Base-by-base conservation (phyloP, 2,797 vertebrate species). In the Neomorphus geoffroyi region DNA sequence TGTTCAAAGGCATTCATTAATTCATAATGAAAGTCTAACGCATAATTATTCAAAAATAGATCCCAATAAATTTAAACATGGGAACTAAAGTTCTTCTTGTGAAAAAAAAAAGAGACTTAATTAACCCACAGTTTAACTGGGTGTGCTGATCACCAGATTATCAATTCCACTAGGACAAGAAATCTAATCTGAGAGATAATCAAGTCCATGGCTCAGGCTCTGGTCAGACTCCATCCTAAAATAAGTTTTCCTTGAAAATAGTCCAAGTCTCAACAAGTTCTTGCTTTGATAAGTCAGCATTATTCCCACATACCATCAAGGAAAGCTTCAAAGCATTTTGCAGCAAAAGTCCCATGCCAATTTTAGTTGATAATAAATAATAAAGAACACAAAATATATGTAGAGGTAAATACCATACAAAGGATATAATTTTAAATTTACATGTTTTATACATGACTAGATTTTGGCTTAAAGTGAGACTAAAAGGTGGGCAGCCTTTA, bases 1-100 rank as follows among this genome's bases (percentile, higher is more conserved):
- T 85, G 23, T 95, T 91, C 88, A 92, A 94, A 94, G 54, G 35
- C 66, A 80, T 64, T 92, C 72, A 91, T 95, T 87, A 95, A 95
- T 93, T 88, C 50, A 58, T 80, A 91, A 85, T 87, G 75, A 57
- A 92, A 87, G 45, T 45, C 80, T 85, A 87, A 89, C 86, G 84
- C 30, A 35, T 77, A 85, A 94, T 81, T 80, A 92, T 83, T 85
- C 53, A 92, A 65, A 94, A 95, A 91, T 61, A 93, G 91, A 87
- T 39, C 78, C 48, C 54, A 67, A 74, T 85, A 45, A 85, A 92
- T 95, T 88, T 85, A 93, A 92, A 85, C 33, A 61, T 24, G 54
- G 75, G 21, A 79, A 62, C 13, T 80, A n/a, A 93, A 66, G n/a
- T 64, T 80, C 46, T 23, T 48, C 46, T 48, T 48, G 46, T 48